Evolutionary conservation across 2,113 vertebrate species (phyloP).

Genomic region (Bostrychus sinensis): DNA sequence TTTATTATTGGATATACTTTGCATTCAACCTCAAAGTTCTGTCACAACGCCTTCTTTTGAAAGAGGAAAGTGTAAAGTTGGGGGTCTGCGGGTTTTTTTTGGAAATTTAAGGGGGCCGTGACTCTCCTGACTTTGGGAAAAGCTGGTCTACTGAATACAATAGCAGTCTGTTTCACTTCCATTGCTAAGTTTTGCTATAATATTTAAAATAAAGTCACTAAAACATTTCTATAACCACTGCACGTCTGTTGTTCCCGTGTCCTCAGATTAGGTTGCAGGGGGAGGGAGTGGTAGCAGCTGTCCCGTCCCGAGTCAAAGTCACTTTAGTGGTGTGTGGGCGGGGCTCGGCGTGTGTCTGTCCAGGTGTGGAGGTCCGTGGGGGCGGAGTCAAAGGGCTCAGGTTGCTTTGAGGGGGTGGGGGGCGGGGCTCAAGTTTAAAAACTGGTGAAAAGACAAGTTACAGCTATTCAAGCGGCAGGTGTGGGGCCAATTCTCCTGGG

Average conservation of each 20-base stretch:
- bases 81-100: too few relatives aligned
- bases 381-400: constrained; percentile 30
- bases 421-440: constrained; percentile 20
- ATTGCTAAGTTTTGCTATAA: too few relatives aligned
- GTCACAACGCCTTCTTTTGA: too few relatives aligned
- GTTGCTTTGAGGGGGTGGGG: constrained; percentile 32
- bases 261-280: not conserved
- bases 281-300: constrained; percentile 41
- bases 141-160: too few relatives aligned
- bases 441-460: constrained; percentile 9
- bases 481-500: not conserved
- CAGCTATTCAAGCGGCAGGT: constrained; percentile 39
- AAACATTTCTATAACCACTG: not conserved
- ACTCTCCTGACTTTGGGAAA: too few relatives aligned
- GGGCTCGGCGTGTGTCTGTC: constrained; percentile 41
- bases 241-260: not conserved
- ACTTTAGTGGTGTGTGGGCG: constrained; percentile 18
- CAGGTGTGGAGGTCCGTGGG: constrained; percentile 46
- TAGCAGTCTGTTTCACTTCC: too few relatives aligned
- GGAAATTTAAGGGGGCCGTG: too few relatives aligned
- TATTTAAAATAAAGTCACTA: not conserved
- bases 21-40: too few relatives aligned
- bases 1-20: too few relatives aligned
- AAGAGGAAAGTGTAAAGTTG: too few relatives aligned
- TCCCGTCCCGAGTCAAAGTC: constrained; percentile 10